A percentile compares a stretch with the other conserved stretches of the same genome.
phyloP scores from a whole-genome alignment of 2,113 vertebrate genomes.

The Thunnus maccoyii region DNA sequence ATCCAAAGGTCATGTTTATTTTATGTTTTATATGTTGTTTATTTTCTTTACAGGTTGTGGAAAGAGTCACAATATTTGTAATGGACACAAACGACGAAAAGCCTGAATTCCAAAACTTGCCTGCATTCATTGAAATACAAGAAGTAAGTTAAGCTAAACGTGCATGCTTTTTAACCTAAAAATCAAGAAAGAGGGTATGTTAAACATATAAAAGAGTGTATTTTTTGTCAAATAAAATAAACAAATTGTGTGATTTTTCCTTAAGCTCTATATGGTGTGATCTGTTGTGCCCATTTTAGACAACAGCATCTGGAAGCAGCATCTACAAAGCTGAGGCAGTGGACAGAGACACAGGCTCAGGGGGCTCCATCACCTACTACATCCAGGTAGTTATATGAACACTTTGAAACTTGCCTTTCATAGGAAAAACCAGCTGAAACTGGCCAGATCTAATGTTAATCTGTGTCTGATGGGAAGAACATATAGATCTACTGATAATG shows the following conservation, averaged over 20 bases:
- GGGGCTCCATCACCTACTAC: constrained; percentile 93
- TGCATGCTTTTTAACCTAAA: too few species aligned
- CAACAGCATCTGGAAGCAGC: constrained; percentile 88
- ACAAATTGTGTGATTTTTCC: neutral
- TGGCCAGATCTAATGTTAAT: neutral
- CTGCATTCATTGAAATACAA: constrained; percentile 88
- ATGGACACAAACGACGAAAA: constrained; percentile 96
- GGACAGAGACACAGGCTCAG: constrained; percentile 94
- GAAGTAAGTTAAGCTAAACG: constrained; percentile 86
- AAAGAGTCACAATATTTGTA: constrained; percentile 94
- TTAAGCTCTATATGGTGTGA: neutral
- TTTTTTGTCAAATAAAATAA: too few species aligned
- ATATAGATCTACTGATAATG: constrained; percentile 9
- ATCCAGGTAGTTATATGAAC: constrained; percentile 87
- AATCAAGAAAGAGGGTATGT: too few species aligned
- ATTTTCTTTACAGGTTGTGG: constrained; percentile 87
- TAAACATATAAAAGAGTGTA: too few species aligned
- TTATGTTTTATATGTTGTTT: neutral
- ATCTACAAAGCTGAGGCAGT: constrained; percentile 89
- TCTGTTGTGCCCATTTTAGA: constrained; percentile 78
- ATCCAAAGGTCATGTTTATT: neutral
- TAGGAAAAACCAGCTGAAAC: neutral
- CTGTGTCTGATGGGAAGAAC: neutral
- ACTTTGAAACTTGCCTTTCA: neutral
- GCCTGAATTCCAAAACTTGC: constrained; percentile 92